Evolutionary conservation across 1,140 invertebrate species (phyloP), one percentile per base, ranked within the genome.

Genomic region (Heliconius himera): DNA sequence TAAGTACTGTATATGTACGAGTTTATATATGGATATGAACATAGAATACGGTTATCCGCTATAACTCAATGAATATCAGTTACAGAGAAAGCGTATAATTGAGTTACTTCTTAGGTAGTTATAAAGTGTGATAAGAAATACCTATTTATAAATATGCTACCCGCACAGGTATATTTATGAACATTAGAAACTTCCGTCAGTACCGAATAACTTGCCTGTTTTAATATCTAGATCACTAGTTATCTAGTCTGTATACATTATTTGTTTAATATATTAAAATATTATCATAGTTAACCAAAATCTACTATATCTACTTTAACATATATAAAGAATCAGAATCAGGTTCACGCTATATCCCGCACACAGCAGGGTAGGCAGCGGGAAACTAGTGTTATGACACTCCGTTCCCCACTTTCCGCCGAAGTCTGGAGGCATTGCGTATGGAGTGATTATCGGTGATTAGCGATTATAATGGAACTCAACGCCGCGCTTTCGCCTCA

Each of bases 51-150:
- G 60, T 66, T 29, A 29, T 29, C 20, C 81, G 81, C 73, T 79
- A 76, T 82, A 74, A 79, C 60, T 70, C 81, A 82, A 54, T 79
- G 81, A 29, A 70, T 82, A 82, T 79, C 78, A 79, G 77, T 82
- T 56, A 78, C 77, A 79, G 74, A 82, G 81, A 82, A 82, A 82
- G 81, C 78, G 36, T 73, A 71, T 70, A 74, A 78, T 66, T 66
- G 26, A 29, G 29, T 66, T 29, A 66, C 9, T 66, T 66, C 60
- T 66, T 29, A 29, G 60, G 22, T 66, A 11, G 60, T 66, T 29
- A 6, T 29, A 66, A 29, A 66, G 26, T 66, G 26, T 66, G 60
- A 66, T 66, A 66, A 66, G 22, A 66, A 29, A 29, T 66, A 36
- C 33, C 33, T 36, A 51, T 20, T 20, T 51, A 51, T 51, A 29